Conservation (phyloP, 2,888 invertebrate species). For the Monoplex corrugatus region DNA sequence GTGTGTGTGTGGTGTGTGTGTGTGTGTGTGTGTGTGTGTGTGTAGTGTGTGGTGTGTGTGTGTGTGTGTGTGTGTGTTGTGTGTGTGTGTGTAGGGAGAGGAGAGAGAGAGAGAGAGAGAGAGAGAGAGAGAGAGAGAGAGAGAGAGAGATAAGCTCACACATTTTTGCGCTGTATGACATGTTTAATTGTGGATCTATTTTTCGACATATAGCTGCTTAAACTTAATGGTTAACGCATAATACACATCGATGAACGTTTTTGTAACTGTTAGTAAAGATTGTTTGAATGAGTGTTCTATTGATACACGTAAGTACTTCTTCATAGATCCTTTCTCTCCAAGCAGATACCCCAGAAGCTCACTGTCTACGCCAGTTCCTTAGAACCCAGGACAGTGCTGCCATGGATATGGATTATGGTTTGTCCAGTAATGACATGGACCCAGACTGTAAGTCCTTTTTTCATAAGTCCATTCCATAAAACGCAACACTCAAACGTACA, state of each 20-base stretch:
- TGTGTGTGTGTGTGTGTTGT: neutral
- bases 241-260: too few relatives aligned
- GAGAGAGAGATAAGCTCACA: too few relatives aligned
- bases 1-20: neutral
- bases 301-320: too few relatives aligned
- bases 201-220: too few relatives aligned
- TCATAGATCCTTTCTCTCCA: too few relatives aligned
- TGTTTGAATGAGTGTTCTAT: too few relatives aligned
- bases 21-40: neutral
- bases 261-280: too few relatives aligned
- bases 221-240: too few relatives aligned
- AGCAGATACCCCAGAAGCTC: constrained; percentile 78
- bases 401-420: constrained; percentile 52
- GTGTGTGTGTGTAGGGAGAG: constrained; percentile 1
- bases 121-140: neutral
- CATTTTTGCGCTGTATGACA: neutral
- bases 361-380: constrained; percentile 74
- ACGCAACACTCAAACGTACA: too few relatives aligned
- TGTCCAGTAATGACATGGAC: constrained; percentile 57
- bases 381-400: constrained; percentile 60
- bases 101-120: neutral
- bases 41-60: constrained; percentile 3
- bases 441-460: constrained; percentile 63
- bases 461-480: neutral
- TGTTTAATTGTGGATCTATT: too few relatives aligned